Evolutionary conservation across 2,113 vertebrate species (phyloP).

Genomic region (Puffinus mauretanicus): DNA sequence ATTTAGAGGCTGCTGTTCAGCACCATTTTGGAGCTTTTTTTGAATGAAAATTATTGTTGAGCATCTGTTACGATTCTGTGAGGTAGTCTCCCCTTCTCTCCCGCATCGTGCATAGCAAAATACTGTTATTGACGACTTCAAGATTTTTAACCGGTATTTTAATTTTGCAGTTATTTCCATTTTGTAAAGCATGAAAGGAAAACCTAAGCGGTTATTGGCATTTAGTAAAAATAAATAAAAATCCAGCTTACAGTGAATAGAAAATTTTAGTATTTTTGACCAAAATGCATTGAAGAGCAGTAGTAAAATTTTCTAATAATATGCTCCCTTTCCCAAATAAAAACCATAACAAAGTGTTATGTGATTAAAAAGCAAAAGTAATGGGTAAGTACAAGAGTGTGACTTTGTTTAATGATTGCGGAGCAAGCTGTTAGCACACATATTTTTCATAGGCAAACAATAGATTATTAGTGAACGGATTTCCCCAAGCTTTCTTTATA

Average conservation of each 20-base stretch:
- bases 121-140: neutral
- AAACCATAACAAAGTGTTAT: neutral
- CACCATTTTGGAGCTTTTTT: neutral
- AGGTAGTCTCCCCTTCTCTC: neutral
- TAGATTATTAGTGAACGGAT: constrained; percentile 67
- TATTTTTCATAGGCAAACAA: constrained; percentile 62
- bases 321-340: neutral
- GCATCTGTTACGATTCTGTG: neutral
- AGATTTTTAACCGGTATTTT: neutral
- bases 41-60: neutral
- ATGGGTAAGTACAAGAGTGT: neutral
- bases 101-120: neutral
- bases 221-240: neutral
- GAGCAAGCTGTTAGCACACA: neutral
- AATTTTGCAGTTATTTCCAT: neutral
- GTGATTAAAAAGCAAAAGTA: constrained; percentile 35
- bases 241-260: neutral
- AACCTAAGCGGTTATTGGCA: neutral
- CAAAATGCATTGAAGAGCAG: neutral
- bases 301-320: neutral
- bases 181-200: neutral
- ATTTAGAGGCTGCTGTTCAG: neutral
- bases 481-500: constrained; percentile 71
- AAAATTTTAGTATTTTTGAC: neutral
- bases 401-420: neutral